Percentiles rank a stretch among this genome's conserved stretches.
These are phyloP conservation scores for Macrochelys suwanniensis DNA, from an alignment of 2,797 vertebrate species.

Conservation along the genomic window DNA sequence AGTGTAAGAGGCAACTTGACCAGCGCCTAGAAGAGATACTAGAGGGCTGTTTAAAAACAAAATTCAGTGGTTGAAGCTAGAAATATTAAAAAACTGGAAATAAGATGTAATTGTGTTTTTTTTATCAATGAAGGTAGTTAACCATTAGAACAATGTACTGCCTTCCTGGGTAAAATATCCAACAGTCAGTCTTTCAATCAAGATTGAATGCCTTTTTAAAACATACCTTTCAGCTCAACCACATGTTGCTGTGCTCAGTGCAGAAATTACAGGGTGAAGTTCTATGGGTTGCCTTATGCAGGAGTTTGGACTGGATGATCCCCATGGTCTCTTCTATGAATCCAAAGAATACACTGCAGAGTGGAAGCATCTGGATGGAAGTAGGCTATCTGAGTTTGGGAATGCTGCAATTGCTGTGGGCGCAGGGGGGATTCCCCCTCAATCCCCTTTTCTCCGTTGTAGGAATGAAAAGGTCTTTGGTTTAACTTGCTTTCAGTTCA, in stretches of 20 bases:
- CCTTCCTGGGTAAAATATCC: background rate
- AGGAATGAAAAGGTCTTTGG: background rate
- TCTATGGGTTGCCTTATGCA: background rate
- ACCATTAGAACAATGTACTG: background rate
- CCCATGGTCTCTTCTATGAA: background rate
- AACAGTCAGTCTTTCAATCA: accelerated
- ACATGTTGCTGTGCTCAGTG: background rate
- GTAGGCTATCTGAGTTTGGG: background rate
- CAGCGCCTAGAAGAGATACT: background rate
- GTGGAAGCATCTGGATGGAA: background rate
- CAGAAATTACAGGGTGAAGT: background rate
- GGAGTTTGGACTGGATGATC: background rate
- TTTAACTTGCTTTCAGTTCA: slow-evolving; percentile 6
- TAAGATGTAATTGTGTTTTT: background rate
- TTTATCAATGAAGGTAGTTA: background rate
- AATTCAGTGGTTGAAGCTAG: background rate
- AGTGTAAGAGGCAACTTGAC: background rate
- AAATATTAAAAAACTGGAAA: background rate
- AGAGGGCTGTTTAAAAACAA: background rate
- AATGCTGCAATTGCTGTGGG: background rate
- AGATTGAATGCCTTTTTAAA: background rate
- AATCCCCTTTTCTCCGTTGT: background rate
- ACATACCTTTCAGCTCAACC: background rate
- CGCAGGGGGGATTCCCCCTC: background rate
- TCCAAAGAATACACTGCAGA: background rate